phyloP scores from a whole-genome alignment of 2,113 vertebrate species.

The Vimba vimba region DNA sequence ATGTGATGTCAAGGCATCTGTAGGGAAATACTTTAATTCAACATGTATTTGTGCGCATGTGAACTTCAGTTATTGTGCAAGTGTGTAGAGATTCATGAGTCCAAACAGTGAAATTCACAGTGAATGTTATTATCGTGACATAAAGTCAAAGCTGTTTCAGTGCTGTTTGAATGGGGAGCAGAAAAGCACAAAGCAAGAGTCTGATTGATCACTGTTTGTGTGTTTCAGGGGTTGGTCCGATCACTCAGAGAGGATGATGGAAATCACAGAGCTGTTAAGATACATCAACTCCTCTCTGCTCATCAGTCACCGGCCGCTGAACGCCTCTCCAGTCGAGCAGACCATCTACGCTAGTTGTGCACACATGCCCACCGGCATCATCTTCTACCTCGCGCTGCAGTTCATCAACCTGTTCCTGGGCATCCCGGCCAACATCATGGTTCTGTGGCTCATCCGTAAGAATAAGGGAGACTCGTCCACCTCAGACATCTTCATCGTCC shows the following conservation, averaged over 20 bases:
- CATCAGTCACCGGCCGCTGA: slow-evolving; percentile 58
- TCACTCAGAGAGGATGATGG: background rate
- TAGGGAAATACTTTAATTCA: background rate
- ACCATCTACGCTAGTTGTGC: slow-evolving; percentile 66
- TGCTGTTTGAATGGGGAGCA: background rate
- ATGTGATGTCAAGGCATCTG: background rate
- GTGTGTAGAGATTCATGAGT: background rate
- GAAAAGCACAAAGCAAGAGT: background rate
- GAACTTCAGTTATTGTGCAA: background rate
- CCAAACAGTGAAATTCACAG: background rate
- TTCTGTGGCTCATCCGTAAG: slow-evolving; percentile 75
- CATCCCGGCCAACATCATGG: slow-evolving; percentile 75
- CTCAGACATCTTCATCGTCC: slow-evolving; percentile 75
- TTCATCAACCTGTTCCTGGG: slow-evolving; percentile 78
- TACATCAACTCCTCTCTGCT: slow-evolving; percentile 63
- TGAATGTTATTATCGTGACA: background rate
- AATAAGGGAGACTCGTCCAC: slow-evolving; percentile 74
- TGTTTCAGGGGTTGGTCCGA: background rate
- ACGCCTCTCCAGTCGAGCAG: slow-evolving; percentile 33
- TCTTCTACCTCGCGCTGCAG: slow-evolving; percentile 75
- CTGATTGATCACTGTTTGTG: background rate
- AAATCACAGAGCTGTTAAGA: slow-evolving; percentile 56
- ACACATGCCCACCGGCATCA: slow-evolving; percentile 65
- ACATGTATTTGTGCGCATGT: too few relatives aligned
- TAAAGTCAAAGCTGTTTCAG: too few relatives aligned